Conservation (phyloP, 2,113 vertebrate species). For the Crotophaga sulcirostris region DNA sequence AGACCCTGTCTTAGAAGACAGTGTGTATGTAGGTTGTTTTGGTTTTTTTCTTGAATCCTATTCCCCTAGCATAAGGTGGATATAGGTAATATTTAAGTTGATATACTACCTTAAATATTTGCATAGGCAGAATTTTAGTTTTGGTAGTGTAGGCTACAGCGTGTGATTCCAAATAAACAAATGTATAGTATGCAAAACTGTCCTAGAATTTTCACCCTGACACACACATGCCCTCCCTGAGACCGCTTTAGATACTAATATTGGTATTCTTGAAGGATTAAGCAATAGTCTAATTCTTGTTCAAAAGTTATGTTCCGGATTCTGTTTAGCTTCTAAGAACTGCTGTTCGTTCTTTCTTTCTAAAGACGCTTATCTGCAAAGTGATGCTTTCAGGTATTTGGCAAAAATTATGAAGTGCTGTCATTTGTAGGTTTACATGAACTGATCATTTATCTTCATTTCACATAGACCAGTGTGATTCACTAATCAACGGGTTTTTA, state of each 20-base stretch:
- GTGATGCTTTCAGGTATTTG: neutral
- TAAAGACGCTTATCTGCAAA: neutral
- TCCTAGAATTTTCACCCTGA: neutral
- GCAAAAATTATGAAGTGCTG: neutral
- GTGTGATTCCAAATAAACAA: neutral
- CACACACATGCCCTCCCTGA: accelerated
- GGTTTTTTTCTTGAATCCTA: neutral
- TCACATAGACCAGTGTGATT: too few relatives aligned
- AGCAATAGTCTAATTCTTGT: neutral
- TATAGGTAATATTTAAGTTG: neutral
- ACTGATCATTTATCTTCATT: neutral
- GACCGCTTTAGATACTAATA: neutral
- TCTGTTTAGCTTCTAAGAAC: neutral
- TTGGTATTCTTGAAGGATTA: neutral
- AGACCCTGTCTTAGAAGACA: neutral
- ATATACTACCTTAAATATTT: neutral
- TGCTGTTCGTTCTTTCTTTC: neutral
- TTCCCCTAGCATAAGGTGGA: neutral
- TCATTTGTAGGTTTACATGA: neutral
- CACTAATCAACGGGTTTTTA: too few relatives aligned
- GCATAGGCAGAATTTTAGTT: neutral
- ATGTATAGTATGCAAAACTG: neutral
- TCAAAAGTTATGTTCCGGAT: neutral
- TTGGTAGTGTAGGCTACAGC: neutral
- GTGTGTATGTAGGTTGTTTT: neutral